These are phyloP conservation scores for Mugil cephalus DNA, from an alignment of 2,113 vertebrate genomes.

Conservation along the genomic window DNA sequence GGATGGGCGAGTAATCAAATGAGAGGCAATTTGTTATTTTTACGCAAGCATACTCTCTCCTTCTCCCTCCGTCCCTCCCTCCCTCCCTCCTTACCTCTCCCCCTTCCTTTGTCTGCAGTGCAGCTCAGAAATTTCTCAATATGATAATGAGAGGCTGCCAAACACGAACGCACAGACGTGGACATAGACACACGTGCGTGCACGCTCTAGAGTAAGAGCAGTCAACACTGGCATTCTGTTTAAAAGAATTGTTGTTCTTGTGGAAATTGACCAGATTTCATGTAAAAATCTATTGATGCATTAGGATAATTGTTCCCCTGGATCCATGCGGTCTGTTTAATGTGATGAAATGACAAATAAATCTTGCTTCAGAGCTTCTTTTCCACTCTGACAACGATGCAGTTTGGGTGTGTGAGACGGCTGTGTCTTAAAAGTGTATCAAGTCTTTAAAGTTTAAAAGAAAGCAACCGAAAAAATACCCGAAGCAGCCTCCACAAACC, in stretches of 20 bases:
- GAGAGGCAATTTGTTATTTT: slow-evolving; percentile 82
- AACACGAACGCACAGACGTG: slow-evolving; percentile 32
- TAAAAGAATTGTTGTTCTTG: not conserved
- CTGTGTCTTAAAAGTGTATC: not conserved
- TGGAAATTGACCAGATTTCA: not conserved
- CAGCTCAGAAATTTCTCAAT: slow-evolving; percentile 71
- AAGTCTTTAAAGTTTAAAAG: slow-evolving; percentile 12
- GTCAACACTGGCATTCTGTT: slow-evolving; percentile 1
- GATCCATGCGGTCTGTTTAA: not conserved
- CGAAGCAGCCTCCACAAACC: not conserved
- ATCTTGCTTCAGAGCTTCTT: not conserved
- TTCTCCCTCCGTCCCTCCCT: slow-evolving; percentile 19
- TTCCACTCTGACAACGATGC: not conserved
- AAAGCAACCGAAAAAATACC: not conserved
- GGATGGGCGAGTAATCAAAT: slow-evolving; percentile 72
- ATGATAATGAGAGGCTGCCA: slow-evolving; percentile 73
- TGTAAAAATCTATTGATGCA: not conserved
- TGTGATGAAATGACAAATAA: not conserved
- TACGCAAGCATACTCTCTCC: slow-evolving; percentile 58
- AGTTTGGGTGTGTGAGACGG: not conserved
- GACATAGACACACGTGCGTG: slow-evolving; percentile 5
- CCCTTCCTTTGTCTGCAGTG: slow-evolving; percentile 71
- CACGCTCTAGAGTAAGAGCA: slow-evolving; percentile 3
- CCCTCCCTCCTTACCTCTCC: slow-evolving; percentile 25
- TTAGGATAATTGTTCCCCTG: slow-evolving; percentile 2